Evolutionary conservation across 2,888 invertebrate species (phyloP), one percentile per base, ranked within the genome.

Genomic region (Troglohyphantes excavatus): DNA sequence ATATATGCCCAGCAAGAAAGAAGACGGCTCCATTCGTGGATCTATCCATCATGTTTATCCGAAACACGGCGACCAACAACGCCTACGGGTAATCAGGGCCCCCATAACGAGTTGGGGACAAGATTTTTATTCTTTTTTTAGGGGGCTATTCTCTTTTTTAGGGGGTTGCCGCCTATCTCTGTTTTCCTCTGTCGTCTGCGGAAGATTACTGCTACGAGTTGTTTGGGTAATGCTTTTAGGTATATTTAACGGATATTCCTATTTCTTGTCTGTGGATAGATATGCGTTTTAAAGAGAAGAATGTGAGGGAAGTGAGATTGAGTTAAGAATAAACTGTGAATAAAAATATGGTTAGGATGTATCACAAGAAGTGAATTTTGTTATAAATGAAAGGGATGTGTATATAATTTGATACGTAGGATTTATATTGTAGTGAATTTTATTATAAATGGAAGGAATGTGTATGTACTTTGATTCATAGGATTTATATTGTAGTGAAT

Each of bases 1-100:
- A 53, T 39, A 39, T 13, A 39, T 13, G 13, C 13, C 0, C 17
- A 53, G 17, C 9, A 17, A 53, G n/a, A 53, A 53, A 53, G 53
- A 53, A 53, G 33, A 33, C 33, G 9, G 3, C 53, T 7, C 53
- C 29, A 11, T 61, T 29, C 53, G 19, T n/a, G 61, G 6, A 59
- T 75, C 27, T 43, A 75, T 75, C 75, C 29, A 75, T 75, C 75
- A 75, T 75, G 75, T 75, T 75, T 75, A 59, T 61, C 61, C 75
- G 27, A 59, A 29, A 61, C 59, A 75, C 29, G 59, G 75, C 29
- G n/a, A 59, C 19, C 75, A 75, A 75, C 75, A 75, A 75, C 75
- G 75, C 75, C 75, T 75, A 19, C 61, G 33, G 75, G 75, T 61
- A 29, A 75, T 75, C 29, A 19, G n/a, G 53, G n/a, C 7, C n/a